These are phyloP conservation scores for Gopherus flavomarginatus DNA, from an alignment of 2,113 vertebrate genomes.

Conservation along the genomic window DNA sequence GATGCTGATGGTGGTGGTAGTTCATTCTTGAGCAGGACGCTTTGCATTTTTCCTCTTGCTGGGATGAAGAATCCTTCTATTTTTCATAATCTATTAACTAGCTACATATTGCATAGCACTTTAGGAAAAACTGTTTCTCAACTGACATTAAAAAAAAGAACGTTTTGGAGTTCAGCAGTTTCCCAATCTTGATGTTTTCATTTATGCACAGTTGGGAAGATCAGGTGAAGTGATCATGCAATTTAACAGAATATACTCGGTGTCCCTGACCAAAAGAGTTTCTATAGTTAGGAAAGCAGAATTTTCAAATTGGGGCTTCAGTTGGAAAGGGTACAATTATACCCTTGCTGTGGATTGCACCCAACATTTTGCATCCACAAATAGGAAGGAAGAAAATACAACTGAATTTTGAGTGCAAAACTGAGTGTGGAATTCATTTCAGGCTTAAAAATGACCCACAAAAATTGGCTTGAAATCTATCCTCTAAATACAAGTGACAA, in stretches of 20 bases:
- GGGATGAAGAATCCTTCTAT: background rate
- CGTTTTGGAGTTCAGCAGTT: background rate
- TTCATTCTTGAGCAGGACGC: fast-evolving
- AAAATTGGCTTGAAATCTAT: background rate
- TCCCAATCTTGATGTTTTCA: background rate
- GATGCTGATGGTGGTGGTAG: background rate
- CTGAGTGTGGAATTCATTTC: background rate
- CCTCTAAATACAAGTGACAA: background rate
- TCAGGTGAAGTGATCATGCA: background rate
- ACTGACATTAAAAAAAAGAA: fast-evolving
- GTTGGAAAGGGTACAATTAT: background rate
- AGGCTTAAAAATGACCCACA: background rate
- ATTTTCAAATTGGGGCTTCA: background rate
- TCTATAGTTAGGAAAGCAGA: background rate
- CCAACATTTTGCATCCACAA: background rate
- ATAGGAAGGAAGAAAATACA: background rate
- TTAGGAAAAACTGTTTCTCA: background rate
- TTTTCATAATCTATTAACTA: background rate
- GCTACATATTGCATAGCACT: background rate
- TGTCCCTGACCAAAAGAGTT: background rate
- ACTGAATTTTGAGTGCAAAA: background rate
- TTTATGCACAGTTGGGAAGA: background rate
- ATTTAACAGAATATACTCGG: background rate
- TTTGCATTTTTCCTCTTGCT: background rate
- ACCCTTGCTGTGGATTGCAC: background rate